Percentiles rank a stretch among this genome's conserved stretches.
These are phyloP conservation scores for Tubulanus polymorphus DNA, from an alignment of 2,888 invertebrate genomes.

Conservation along the genomic window DNA sequence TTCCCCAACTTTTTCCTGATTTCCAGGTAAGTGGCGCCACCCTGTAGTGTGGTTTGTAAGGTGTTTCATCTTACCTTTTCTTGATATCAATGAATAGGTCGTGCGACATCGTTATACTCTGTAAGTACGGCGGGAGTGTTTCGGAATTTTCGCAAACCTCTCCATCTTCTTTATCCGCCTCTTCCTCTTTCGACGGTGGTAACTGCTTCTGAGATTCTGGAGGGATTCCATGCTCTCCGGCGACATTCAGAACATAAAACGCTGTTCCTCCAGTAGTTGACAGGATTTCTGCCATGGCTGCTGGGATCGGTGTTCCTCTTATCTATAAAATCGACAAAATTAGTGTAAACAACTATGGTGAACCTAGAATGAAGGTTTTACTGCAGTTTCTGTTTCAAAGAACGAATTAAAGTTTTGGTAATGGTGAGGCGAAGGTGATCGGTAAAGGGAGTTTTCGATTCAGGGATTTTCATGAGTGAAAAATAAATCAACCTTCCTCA, in stretches of 20 bases:
- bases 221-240: slow-evolving; percentile 32
- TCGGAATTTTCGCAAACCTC: slow-evolving; percentile 7
- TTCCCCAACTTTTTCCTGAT: too few species aligned
- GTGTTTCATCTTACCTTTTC: slow-evolving; percentile 34
- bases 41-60: too few species aligned
- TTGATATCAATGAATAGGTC: slow-evolving; percentile 31
- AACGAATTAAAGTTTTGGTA: too few species aligned
- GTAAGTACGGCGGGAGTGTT: slow-evolving; percentile 30
- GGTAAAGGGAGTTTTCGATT: too few species aligned
- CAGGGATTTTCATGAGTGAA: too few species aligned
- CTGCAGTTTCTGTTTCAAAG: too few species aligned
- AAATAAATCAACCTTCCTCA: too few species aligned
- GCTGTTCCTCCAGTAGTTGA: slow-evolving; percentile 42
- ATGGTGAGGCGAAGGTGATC: too few species aligned
- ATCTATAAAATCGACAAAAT: background rate
- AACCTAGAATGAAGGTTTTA: too few species aligned
- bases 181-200: slow-evolving; percentile 7
- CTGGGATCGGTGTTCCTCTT: slow-evolving; percentile 21
- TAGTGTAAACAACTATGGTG: too few species aligned
- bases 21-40: too few species aligned
- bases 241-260: slow-evolving; percentile 45
- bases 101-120: slow-evolving; percentile 28
- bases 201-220: too few species aligned
- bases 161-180: background rate
- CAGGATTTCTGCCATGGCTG: slow-evolving; percentile 37